phyloP scores from a whole-genome alignment of 2,113 vertebrate species.

The Xyliphius kryptos region DNA sequence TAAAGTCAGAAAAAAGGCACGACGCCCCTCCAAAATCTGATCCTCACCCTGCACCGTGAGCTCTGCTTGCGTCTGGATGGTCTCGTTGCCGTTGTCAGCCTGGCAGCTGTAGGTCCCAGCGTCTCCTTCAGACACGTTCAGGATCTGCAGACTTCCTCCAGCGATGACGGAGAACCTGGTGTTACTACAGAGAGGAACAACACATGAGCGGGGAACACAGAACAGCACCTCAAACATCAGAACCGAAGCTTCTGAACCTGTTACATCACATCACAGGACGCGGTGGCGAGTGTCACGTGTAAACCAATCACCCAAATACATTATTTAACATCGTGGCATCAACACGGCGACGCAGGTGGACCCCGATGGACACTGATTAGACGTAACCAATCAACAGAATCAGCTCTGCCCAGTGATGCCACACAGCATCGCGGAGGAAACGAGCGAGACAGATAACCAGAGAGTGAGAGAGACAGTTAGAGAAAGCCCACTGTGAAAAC shows the following conservation, averaged over 20 bases:
- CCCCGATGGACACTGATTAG: too few relatives aligned
- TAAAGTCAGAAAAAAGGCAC: neutral
- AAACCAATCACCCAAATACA: too few relatives aligned
- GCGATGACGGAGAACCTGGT: conserved; percentile 59
- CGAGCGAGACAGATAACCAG: neutral
- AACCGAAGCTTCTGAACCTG: too few relatives aligned
- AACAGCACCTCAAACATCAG: neutral
- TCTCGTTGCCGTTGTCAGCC: conserved; percentile 69
- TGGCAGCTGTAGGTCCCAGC: conserved; percentile 69
- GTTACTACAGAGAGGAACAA: conserved; percentile 47
- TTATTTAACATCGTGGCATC: too few relatives aligned
- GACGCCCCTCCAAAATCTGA: neutral
- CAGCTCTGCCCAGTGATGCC: too few relatives aligned
- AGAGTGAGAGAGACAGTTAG: neutral
- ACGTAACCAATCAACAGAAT: too few relatives aligned
- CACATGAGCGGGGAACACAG: neutral
- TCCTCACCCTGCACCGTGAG: conserved; percentile 70
- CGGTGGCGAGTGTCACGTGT: too few relatives aligned
- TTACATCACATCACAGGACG: too few relatives aligned
- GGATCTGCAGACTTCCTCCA: conserved; percentile 65
- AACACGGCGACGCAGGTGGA: too few relatives aligned
- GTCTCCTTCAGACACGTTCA: conserved; percentile 59
- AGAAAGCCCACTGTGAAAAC: conserved; percentile 6
- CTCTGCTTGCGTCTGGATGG: conserved; percentile 67
- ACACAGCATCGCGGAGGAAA: neutral